phyloP scores from a whole-genome alignment of 1,140 invertebrate species.

The Bombus soroeensis region DNA sequence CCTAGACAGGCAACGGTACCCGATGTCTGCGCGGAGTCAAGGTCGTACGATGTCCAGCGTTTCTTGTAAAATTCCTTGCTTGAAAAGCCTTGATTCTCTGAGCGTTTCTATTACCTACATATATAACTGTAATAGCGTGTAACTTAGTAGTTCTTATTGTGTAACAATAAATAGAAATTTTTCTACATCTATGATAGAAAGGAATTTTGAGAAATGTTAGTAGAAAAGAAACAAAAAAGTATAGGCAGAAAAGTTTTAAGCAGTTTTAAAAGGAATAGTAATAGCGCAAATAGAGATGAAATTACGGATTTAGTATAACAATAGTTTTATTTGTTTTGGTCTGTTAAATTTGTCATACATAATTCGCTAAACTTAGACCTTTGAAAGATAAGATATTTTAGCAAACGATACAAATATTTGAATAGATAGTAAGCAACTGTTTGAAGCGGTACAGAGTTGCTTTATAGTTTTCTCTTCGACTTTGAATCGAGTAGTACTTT shows the following conservation, averaged over 20 bases:
- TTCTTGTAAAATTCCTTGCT: neutral
- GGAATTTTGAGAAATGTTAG: neutral
- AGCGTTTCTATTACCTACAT: too few relatives aligned
- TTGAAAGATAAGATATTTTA: neutral
- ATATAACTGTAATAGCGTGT: neutral
- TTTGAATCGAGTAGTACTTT: too few relatives aligned
- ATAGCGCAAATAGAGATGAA: neutral
- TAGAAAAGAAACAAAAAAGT: neutral
- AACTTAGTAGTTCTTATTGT: neutral
- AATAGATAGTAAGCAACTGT: neutral
- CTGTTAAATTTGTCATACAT: neutral
- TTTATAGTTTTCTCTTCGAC: neutral
- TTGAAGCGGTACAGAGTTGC: neutral
- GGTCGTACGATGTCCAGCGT: slow-evolving; percentile 28
- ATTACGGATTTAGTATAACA: neutral
- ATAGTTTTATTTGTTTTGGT: neutral
- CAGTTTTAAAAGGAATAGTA: too few relatives aligned
- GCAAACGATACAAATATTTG: neutral
- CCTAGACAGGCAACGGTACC: slow-evolving; percentile 41
- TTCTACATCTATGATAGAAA: too few relatives aligned
- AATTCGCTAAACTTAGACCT: neutral
- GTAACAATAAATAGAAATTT: too few relatives aligned
- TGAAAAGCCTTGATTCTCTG: too few relatives aligned
- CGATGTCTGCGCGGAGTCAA: slow-evolving; percentile 34
- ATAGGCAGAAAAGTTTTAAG: neutral